Evolutionary conservation across 2,113 vertebrate genomes (phyloP).

Genomic region (Myrmecobius fasciatus): DNA sequence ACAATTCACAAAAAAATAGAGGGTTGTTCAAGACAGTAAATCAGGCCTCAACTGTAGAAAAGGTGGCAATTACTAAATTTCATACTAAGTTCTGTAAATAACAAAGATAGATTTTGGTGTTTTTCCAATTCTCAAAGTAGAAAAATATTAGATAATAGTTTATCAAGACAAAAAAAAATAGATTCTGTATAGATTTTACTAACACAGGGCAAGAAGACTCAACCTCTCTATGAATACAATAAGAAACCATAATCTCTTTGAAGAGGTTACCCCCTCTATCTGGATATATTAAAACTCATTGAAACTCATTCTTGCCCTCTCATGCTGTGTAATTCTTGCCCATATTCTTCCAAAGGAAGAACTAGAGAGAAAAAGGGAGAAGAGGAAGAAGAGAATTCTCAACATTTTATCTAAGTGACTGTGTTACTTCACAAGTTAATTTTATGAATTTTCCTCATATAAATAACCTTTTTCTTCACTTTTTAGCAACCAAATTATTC

Average conservation of each 20-base stretch:
- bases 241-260: background rate
- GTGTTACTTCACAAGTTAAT: background rate
- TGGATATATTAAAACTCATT: background rate
- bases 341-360: background rate
- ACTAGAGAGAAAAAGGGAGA: background rate
- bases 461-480: background rate
- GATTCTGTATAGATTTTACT: background rate
- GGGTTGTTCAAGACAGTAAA: background rate
- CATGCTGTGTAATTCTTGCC: background rate
- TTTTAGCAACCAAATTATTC: background rate
- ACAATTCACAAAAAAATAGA: background rate
- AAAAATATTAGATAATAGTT: background rate
- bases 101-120: background rate
- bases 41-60: background rate
- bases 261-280: background rate
- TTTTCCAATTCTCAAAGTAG: background rate
- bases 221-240: background rate
- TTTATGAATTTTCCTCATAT: background rate
- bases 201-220: background rate
- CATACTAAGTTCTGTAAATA: background rate
- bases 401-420: background rate
- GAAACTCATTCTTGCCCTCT: background rate
- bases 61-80: background rate
- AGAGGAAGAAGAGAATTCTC: background rate
- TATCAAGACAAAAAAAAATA: background rate